Base-by-base conservation (phyloP, 2,113 vertebrate species). In the Pelmatolapia mariae region DNA sequence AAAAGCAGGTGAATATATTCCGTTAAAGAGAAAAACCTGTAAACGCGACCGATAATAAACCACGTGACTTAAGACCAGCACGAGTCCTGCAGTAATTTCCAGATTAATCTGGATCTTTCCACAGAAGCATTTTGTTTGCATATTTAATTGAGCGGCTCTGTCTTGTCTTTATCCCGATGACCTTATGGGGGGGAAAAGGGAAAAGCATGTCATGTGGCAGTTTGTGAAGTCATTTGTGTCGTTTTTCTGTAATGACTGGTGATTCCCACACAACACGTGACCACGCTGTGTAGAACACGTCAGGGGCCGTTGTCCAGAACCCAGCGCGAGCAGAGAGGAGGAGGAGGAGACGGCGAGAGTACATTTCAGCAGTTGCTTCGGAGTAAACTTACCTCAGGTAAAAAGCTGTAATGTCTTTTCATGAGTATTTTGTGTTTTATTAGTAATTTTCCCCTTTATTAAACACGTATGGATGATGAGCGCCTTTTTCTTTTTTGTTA, bases 251-350 rank as follows among this genome's bases (percentile, higher is more conserved):
- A 19, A 73, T n/a, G 22, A 38, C 8, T 36, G 54, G 90, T 85
- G 90, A 63, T 87, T 89, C 87, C 85, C 90, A 66, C 43, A 43
- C 5, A 26, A 16, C 93, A 93, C 83, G 84, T 96, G 93, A 92
- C 80, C 7, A 3, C 36, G 33, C 54, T 38, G 89, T 80, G 85
- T 5, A 1, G 38, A 8, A 57, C 89, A 47, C 90, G 91, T 93
- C 93, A 91, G 3, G 45, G 50, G 61, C 57, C 33, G 61, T 29
- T 8, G 68, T 16, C 82, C 83, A 86, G 81, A 61, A 50, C 47
- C 3, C 43, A 19, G 82, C 79, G 54, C 66, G 8, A 80, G 3
- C n/a, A 38, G 5, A 63, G 40, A 81, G 83, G 38, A 91, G 86
- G 54, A 24, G 57, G 53, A 80, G 84, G 43, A 91, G 78, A 56